Evolutionary conservation across 2,797 vertebrate genomes (phyloP).

Genomic region (Leptodactylus fallax): DNA sequence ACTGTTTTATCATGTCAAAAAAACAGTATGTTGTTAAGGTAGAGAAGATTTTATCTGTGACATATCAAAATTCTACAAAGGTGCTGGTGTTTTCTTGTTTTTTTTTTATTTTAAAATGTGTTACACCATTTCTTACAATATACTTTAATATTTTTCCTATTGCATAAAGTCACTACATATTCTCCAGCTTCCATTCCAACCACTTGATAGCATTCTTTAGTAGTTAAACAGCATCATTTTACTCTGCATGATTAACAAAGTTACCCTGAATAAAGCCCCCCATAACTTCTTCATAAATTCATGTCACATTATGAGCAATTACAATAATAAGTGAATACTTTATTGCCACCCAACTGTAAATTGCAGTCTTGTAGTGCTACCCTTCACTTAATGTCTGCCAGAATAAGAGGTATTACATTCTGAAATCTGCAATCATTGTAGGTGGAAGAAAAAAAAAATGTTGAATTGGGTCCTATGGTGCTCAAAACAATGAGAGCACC

Average conservation of each 20-base stretch:
- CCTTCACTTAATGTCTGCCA: not conserved
- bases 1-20: too few relatives aligned
- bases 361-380: not conserved
- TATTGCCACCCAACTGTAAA: not conserved
- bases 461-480: not conserved
- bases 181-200: not conserved
- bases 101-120: not conserved
- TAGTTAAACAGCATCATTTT: conserved; percentile 5
- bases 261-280: not conserved
- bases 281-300: not conserved
- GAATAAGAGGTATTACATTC: conserved; percentile 4
- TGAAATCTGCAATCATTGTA: not conserved
- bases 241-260: not conserved
- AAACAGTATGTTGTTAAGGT: too few relatives aligned
- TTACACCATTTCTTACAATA: not conserved
- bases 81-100: not conserved
- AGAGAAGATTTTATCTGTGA: too few relatives aligned
- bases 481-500: not conserved
- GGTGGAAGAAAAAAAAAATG: not conserved
- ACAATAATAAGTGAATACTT: not conserved
- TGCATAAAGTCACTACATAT: not conserved
- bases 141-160: not conserved
- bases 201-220: not conserved
- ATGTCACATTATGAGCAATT: not conserved
- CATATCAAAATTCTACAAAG: too few relatives aligned